Evolutionary conservation across 2,113 vertebrate genomes (phyloP).

Genomic region (Pachyramphus minor): DNA sequence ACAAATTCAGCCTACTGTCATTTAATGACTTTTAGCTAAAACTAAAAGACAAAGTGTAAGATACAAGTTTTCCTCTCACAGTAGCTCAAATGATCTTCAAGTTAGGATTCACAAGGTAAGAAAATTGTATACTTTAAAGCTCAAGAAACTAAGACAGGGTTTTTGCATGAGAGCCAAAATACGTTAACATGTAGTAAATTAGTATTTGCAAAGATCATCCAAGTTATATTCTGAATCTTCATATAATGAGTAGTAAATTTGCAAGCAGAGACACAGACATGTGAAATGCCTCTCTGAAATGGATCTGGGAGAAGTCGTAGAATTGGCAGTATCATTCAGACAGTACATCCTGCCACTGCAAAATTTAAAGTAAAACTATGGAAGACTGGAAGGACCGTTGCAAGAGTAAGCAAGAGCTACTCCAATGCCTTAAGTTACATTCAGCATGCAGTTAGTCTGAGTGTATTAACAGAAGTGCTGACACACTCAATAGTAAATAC

Average conservation of each 20-base stretch:
- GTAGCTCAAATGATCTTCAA: neutral
- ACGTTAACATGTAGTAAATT: neutral
- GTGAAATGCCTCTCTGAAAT: neutral
- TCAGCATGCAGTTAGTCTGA: neutral
- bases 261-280: neutral
- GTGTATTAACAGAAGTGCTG: neutral
- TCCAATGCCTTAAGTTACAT: too few relatives aligned
- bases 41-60: neutral
- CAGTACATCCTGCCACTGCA: neutral
- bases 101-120: neutral
- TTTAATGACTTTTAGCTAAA: neutral
- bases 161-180: neutral
- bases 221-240: neutral
- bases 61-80: neutral
- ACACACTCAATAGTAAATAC: neutral
- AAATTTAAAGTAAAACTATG: neutral
- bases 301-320: neutral
- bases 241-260: neutral
- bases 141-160: neutral
- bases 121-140: neutral
- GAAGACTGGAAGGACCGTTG: neutral
- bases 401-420: neutral
- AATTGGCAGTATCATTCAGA: neutral
- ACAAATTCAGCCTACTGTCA: too few relatives aligned
- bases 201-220: neutral